Evolutionary conservation across 2,113 vertebrate genomes (phyloP).

Genomic region (Potamarius usumacintae): DNA sequence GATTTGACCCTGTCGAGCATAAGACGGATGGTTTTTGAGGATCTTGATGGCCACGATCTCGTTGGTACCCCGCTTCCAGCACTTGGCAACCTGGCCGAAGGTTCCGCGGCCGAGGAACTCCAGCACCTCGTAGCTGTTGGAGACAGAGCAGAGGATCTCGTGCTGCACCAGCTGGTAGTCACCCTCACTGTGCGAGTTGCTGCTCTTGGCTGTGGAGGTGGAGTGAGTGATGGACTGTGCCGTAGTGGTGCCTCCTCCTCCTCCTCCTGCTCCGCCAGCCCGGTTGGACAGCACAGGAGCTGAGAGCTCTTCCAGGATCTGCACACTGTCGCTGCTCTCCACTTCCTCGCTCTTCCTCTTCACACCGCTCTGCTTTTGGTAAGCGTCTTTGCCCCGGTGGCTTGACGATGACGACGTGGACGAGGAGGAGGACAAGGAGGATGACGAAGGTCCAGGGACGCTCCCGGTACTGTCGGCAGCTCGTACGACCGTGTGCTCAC

Average conservation of each 20-base stretch:
- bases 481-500: slow-evolving; percentile 92
- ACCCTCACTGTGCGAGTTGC: slow-evolving; percentile 92
- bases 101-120: slow-evolving; percentile 96
- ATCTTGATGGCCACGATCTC: slow-evolving; percentile 99
- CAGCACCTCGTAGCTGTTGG: slow-evolving; percentile 95
- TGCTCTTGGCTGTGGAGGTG: slow-evolving; percentile 92
- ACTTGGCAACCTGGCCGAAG: slow-evolving; percentile 96
- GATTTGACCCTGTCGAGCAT: slow-evolving; percentile 95
- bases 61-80: slow-evolving; percentile 97
- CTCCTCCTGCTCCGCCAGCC: slow-evolving; percentile 75
- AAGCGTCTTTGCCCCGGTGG: slow-evolving; percentile 82
- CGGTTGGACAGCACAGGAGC: slow-evolving; percentile 94
- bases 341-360: slow-evolving; percentile 98
- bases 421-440: slow-evolving; percentile 66
- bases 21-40: slow-evolving; percentile 96
- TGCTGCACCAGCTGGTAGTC: slow-evolving; percentile 99
- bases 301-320: slow-evolving; percentile 97
- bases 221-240: slow-evolving; percentile 78
- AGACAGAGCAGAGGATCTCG: slow-evolving; percentile 96
- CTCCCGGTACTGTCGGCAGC: slow-evolving; percentile 93
- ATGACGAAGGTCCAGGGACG: slow-evolving; percentile 73
- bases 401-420: slow-evolving; percentile 65
- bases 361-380: slow-evolving; percentile 91
- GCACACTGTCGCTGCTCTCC: slow-evolving; percentile 97
- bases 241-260: slow-evolving; percentile 85